Evolutionary conservation across 2,797 vertebrate genomes (phyloP), one percentile per base, ranked within the genome.

Genomic region (Eurystomus glaucurus): DNA sequence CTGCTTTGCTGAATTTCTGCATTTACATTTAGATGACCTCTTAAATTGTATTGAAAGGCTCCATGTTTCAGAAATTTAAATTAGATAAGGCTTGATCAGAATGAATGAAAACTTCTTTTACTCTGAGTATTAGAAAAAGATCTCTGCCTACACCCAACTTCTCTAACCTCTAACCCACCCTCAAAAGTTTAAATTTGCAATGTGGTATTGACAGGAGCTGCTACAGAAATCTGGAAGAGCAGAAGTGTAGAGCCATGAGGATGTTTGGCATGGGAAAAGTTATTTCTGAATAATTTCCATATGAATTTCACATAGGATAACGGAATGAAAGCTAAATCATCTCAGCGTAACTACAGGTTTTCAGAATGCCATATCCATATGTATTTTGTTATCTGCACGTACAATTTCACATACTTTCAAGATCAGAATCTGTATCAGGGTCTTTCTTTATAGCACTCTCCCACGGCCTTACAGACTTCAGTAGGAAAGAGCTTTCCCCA

Each of bases 21-120:
- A 91, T 87, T 91, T 96, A 82, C 93, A 94, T 95, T 95, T 91
- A 85, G 60, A 94, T 85, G 75, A 80, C 61, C 68, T 80, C 55
- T 18, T 94, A 75, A 80, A 92, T n/a, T 70, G 9, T 60, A 91
- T 43, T 61, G 64, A 91, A 96, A 85, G n/a, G 64, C 55, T 71
- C 74, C 19, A 46, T 10, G 31, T 74, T 92, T 83, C 57, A 81
- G 77, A 94, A 91, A 91, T 71, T 71, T 70, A 50, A 88, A 84
- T 74, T 60, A 71, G 52, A 28, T 46, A 61, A 50, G 15, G 31
- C 29, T 58, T 78, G 37, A 75, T 72, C 41, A 71, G 45, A 88
- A 88, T n/a, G 23, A 89, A 79, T 23, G 51, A 70, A 64, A 21
- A 3, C 33, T 77, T 7, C 14, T 90, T 87, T 91, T 60, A 76